Evolutionary conservation across 2,888 invertebrate genomes (phyloP), one percentile per base, ranked within the genome.

Genomic region (Steinernema hermaphroditum): DNA sequence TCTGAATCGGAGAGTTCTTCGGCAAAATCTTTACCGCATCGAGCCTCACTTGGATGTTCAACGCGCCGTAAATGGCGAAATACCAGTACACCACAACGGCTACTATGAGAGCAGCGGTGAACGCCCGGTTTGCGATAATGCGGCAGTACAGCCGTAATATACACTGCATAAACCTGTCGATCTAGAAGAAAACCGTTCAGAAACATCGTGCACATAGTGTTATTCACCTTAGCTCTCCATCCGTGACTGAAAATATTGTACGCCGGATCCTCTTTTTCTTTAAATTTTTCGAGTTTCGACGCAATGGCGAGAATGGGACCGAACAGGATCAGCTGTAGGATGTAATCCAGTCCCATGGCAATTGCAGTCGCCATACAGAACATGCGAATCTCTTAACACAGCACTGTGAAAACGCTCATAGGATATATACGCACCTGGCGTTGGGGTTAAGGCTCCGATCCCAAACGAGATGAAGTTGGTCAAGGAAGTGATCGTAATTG

Each of bases 381-480:
- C 6, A 86, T 79, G 27, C 82, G 81, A 46, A 85, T 86, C 74
- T 86, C 84, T 80, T 73, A 50, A 78, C 4, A 1, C 0, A 19
- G 14, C 9, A 14, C 4, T 72, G 8, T 1, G 8, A 41, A 69
- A n/a, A 69, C 19, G 14, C 4, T 72, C 29, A 29, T 70, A 4
- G n/a, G n/a, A n/a, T 50, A 24, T 34, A 16, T 41, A 32, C 70
- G 44, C 46, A 83, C 83, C 84, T 34, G 86, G 86, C 29, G 86
- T 86, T 22, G 86, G 86, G 12, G 85, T 81, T 19, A 86, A 78
- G 16, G 84, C 83, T 62, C 85, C 86, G 72, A 86, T 83, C 9
- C 81, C 83, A 73, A 86, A 86, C 14, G 85, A 85, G n/a, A 86
- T 73, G 50, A 83, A 82, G 75, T 86, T 85, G n/a, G 86, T 86